Base-by-base conservation (phyloP, 2,113 vertebrate genomes). In the Serilophus lunatus region DNA sequence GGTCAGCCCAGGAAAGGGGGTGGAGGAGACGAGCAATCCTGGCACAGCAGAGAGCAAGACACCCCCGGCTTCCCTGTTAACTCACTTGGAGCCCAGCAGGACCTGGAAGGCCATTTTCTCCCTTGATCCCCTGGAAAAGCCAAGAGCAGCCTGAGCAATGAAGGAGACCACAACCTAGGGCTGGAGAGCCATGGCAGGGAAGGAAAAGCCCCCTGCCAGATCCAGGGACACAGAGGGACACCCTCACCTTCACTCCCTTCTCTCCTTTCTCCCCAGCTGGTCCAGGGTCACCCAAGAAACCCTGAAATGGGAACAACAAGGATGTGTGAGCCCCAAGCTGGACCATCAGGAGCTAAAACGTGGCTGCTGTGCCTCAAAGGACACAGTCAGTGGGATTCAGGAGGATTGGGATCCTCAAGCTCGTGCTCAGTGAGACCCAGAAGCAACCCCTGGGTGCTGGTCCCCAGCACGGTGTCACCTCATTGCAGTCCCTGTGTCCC, bases 191-290 rank as follows among this genome's bases (percentile, higher is more conserved):
- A 1, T 2, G 38, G 31, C 13, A 24, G 81, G 88, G 59, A 26
- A 5, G 76, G 54, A 74, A 9, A 31, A 45, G 33, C 6, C 78
- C 35, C 78, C 78, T 49, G 64, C 28, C 38, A 0, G 0, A 22
- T 11, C 29, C 75, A 12, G 78, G 82, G n/a, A 7, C 60, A 59
- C 13, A 35, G 56, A 40, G 29, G 54, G 38, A 14, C 65, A 42
- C 28, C 72, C 86, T 97, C 98, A 99, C 99, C 98, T 98, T 99
- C 40, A 80, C 81, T 80, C 98, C 99, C 76, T 98, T 97, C 94
- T 98, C 97, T 78, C 99, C 98, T 93, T 87, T 91, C 56, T 98
- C 97, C 28, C 99, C 99, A 83, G 4, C 72, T 1, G 93, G 94
- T 61, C 99, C 99, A 26, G 92, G 97, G 49, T 91, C 56, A 59